A percentile compares a stretch with the other conserved stretches of the same genome.
Conservation (phyloP, 2,888 invertebrate genomes). For the Cosmia trapezina region DNA sequence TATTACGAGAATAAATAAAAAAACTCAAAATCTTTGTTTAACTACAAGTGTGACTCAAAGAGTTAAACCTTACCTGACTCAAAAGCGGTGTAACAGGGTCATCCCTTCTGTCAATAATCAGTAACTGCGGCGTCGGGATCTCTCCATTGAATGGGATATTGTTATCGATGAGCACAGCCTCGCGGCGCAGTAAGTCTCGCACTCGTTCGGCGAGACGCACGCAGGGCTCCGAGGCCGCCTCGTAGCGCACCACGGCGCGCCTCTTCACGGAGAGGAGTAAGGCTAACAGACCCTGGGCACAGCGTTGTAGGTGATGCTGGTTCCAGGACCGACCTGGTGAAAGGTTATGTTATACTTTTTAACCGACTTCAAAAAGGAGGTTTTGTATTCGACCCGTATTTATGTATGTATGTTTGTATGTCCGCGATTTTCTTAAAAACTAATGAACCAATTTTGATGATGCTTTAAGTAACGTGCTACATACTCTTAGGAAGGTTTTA, state of each 20-base stretch:
- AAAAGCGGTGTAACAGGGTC: constrained; percentile 99
- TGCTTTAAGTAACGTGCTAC: no score
- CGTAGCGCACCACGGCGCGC: constrained; percentile 96
- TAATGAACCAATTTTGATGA: no score
- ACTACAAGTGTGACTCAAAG: no score
- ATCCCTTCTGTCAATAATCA: constrained; percentile 97
- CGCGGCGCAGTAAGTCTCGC: constrained; percentile 95
- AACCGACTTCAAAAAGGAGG: no score
- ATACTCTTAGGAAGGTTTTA: no score
- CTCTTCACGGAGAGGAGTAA: constrained; percentile 97
- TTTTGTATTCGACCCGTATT: no score
- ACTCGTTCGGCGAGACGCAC: constrained; percentile 96
- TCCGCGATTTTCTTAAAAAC: no score
- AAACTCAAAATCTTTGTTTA: no score
- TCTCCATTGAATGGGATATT: constrained; percentile 94
- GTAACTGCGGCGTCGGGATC: constrained; percentile 94
- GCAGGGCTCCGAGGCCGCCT: constrained; percentile 96
- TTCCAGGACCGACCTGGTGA: constrained; percentile 93
- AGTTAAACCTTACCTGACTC: constrained; percentile 92
- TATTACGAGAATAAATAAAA: no score
- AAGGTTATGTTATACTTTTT: not conserved
- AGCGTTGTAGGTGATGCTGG: constrained; percentile 93
- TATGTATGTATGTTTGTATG: no score
- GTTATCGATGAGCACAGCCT: constrained; percentile 96
- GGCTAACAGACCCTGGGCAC: constrained; percentile 95